A percentile compares a stretch with the other conserved stretches of the same genome.
Conservation (phyloP, 2,113 vertebrate genomes). For the Cinclus mexicanus region DNA sequence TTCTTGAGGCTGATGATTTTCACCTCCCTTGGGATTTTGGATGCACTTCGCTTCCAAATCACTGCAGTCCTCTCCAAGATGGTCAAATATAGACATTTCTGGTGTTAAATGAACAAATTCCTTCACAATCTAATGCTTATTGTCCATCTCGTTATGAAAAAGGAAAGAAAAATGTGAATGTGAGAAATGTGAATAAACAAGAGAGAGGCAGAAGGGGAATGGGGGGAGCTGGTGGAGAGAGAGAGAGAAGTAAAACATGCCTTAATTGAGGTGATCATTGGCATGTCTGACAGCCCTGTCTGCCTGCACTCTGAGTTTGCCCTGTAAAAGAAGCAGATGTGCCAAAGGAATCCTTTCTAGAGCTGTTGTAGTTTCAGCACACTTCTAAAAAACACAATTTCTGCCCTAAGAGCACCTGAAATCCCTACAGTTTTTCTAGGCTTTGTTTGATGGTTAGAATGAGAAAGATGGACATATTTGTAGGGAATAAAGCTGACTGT, state of each 20-base stretch:
- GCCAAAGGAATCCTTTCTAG: background rate
- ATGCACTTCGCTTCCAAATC: background rate
- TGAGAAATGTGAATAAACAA: background rate
- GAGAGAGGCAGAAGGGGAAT: background rate
- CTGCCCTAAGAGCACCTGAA: background rate
- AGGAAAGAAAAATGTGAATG: background rate
- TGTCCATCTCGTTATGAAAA: background rate
- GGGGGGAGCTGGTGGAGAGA: background rate
- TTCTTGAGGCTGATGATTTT: background rate
- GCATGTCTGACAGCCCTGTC: background rate
- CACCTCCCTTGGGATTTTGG: background rate
- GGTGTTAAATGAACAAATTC: background rate
- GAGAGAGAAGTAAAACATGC: background rate
- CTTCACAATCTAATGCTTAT: background rate
- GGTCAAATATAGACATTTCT: background rate
- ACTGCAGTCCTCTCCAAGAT: background rate
- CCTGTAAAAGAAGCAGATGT: background rate
- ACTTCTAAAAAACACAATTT: background rate
- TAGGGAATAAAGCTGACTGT: background rate
- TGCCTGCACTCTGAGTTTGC: background rate
- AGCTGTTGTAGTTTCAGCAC: background rate
- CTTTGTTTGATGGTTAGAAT: background rate
- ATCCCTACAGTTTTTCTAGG: background rate
- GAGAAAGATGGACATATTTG: background rate
- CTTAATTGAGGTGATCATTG: conserved; percentile 14